Percentiles rank a stretch among this genome's conserved stretches.
Evolutionary conservation across 2,797 vertebrate genomes (phyloP).

Genomic region (Amblyopsis hoosieri): DNA sequence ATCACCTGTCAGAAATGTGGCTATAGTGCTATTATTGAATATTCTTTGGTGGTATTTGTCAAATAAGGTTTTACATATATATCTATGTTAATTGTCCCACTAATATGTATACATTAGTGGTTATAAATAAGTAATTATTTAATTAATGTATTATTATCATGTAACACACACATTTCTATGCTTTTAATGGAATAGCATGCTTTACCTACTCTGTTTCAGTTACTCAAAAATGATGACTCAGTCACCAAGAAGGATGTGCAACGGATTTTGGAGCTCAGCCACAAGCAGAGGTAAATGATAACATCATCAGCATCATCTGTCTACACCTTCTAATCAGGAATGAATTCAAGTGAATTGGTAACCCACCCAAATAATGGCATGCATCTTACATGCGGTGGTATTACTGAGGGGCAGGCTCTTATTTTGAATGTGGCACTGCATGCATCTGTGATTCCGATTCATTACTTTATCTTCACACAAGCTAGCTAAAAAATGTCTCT

Average conservation of each 20-base stretch:
- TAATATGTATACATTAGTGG: too few species aligned
- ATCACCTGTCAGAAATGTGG: too few species aligned
- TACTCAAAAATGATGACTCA: constrained; percentile 89
- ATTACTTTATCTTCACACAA: constrained; percentile 29
- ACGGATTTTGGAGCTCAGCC: constrained; percentile 92
- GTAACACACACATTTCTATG: constrained; percentile 16
- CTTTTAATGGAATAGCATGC: constrained; percentile 21
- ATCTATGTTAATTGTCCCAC: too few species aligned
- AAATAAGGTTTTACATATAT: background rate
- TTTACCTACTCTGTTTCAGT: constrained; percentile 75
- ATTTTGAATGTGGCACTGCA: constrained; percentile 4
- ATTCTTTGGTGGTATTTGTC: too few species aligned
- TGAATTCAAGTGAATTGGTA: constrained; percentile 14
- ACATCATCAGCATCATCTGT: background rate
- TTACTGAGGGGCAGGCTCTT: background rate
- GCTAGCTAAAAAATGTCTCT: constrained; percentile 45
- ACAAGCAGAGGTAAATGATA: constrained; percentile 91
- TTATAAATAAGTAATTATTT: too few species aligned
- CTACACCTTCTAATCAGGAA: background rate
- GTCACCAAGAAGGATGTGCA: constrained; percentile 91
- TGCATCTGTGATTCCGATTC: constrained; percentile 26
- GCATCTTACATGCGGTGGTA: background rate
- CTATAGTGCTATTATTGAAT: too few species aligned
- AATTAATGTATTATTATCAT: constrained; percentile 1
- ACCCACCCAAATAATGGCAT: background rate